Conservation (phyloP, 2,888 invertebrate genomes). For the Chloroclysta siterata region DNA sequence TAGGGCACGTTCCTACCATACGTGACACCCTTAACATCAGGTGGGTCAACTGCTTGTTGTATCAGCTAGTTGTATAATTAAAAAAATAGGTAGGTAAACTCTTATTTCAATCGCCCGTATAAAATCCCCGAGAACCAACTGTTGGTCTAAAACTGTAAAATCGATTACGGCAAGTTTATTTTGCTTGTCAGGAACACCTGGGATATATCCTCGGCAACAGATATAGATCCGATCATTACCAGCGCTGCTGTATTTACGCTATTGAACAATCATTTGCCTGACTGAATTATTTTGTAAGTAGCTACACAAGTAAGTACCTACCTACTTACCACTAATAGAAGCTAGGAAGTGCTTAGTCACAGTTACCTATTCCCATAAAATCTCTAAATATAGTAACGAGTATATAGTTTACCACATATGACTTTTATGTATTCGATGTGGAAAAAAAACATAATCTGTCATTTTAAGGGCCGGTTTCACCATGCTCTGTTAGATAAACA, state of each 20-base stretch:
- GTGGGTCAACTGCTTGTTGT: no score
- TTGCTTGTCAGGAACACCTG: conserved; percentile 80
- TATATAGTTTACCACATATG: no score
- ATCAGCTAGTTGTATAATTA: no score
- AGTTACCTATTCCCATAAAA: not conserved
- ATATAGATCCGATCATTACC: conserved; percentile 77
- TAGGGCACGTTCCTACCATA: no score
- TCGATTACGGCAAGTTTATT: conserved; percentile 81
- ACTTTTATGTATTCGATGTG: no score
- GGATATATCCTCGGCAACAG: conserved; percentile 67
- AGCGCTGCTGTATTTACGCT: conserved; percentile 56
- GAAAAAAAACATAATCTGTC: no score
- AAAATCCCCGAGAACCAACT: conserved; percentile 37
- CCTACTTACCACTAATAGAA: not conserved
- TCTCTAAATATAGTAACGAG: no score
- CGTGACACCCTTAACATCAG: no score
- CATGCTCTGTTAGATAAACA: no score
- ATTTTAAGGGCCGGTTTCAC: no score
- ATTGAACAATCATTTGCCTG: conserved; percentile 59
- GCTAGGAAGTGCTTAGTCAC: not conserved
- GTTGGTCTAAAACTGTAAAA: conserved; percentile 70
- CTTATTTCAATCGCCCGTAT: conserved; percentile 12
- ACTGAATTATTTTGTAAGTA: conserved; percentile 49
- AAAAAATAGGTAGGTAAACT: not conserved
- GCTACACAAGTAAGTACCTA: not conserved